A percentile compares a stretch with the other conserved stretches of the same genome.
Evolutionary conservation across 2,797 vertebrate species (phyloP).

Genomic region (Carduelis carduelis): DNA sequence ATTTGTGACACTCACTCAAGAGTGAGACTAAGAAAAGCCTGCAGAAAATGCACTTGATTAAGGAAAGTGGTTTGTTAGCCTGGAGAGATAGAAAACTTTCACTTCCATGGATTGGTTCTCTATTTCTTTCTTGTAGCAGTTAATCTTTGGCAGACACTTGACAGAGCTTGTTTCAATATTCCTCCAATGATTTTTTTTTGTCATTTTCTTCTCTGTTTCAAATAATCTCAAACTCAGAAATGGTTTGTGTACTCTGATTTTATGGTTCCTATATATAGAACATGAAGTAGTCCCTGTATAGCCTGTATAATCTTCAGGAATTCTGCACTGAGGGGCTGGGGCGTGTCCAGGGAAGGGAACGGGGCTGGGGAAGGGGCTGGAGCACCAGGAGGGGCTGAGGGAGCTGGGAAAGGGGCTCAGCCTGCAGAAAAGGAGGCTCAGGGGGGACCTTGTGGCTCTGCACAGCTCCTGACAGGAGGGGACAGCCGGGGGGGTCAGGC

Average conservation of each 20-base stretch:
- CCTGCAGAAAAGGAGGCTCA: not conserved
- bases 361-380: fast-evolving
- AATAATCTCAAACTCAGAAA: not conserved
- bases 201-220: not conserved
- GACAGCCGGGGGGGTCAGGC: not conserved
- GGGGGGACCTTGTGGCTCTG: not conserved
- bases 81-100: not conserved
- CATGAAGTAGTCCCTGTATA: not conserved
- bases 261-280: not conserved
- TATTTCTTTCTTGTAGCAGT: not conserved
- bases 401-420: not conserved
- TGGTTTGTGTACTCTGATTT: fast-evolving
- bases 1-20: not conserved
- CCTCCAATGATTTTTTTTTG: not conserved
- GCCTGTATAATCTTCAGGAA: not conserved
- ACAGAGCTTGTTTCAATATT: not conserved
- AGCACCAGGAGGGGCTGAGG: fast-evolving
- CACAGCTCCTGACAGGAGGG: not conserved
- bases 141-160: not conserved
- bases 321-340: not conserved
- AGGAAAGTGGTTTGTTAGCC: not conserved
- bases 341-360: fast-evolving
- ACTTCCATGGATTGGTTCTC: not conserved
- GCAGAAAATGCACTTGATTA: not conserved
- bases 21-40: not conserved